These are phyloP conservation scores for Drosophila simulans DNA, from an alignment of 1,140 invertebrate species.

Conservation along the genomic window DNA sequence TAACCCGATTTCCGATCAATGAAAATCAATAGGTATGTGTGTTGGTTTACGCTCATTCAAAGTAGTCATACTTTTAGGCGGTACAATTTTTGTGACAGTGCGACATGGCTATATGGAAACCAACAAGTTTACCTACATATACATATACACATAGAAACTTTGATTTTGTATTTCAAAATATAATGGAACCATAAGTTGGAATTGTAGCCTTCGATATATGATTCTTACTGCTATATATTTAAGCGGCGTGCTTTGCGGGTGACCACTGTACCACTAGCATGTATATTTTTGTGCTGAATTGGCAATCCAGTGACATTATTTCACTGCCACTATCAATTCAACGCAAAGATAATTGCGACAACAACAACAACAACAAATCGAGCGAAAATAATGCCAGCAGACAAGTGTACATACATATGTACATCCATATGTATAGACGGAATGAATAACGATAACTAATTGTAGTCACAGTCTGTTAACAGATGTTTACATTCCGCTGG, in stretches of 20 bases:
- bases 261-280: background rate
- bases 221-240: no score
- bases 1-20: slow-evolving; percentile 5
- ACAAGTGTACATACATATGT: slow-evolving; percentile 11
- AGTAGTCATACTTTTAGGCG: slow-evolving; percentile 37
- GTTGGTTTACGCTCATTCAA: background rate
- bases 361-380: slow-evolving; percentile 9
- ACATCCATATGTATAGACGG: background rate
- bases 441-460: slow-evolving; percentile 27
- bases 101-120: background rate
- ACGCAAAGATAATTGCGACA: slow-evolving; percentile 39
- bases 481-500: slow-evolving; percentile 14
- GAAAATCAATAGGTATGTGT: slow-evolving; percentile 7
- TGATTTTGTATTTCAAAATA: no score
- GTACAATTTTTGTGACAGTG: background rate
- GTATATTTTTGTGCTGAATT: slow-evolving; percentile 25
- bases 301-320: slow-evolving; percentile 26
- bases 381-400: slow-evolving; percentile 29
- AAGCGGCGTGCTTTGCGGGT: background rate
- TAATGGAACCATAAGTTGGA: no score
- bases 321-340: slow-evolving; percentile 31
- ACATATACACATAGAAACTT: no score
- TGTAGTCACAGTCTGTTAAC: slow-evolving; percentile 24
- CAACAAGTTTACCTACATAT: no score
- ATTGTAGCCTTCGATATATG: no score